phyloP scores from a whole-genome alignment of 2,888 invertebrate genomes.

The Drosophila cognata region DNA sequence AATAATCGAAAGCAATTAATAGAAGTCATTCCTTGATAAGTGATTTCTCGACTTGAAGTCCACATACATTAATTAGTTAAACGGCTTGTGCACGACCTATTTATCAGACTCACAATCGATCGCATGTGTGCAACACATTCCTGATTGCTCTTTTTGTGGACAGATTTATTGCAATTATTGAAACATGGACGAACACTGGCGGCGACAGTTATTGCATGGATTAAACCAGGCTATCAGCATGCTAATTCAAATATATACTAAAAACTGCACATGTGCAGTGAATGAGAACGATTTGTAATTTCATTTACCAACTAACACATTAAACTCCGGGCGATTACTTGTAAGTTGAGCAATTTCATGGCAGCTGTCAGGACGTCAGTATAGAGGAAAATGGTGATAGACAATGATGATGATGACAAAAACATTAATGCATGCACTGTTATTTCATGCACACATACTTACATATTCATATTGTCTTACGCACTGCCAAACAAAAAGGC shows the following conservation, averaged over 20 bases:
- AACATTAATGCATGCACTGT: constrained; percentile 4
- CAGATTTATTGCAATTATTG: background rate
- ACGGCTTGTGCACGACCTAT: background rate
- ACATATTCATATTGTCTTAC: background rate
- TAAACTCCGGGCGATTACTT: background rate
- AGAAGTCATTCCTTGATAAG: background rate
- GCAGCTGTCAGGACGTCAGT: background rate
- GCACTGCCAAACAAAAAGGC: constrained; percentile 1
- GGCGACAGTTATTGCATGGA: background rate
- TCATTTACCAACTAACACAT: background rate
- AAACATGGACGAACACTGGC: background rate
- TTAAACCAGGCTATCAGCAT: background rate
- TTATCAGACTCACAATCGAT: background rate
- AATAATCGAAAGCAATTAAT: background rate
- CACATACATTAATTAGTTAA: background rate
- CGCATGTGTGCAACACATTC: background rate
- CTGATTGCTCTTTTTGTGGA: background rate
- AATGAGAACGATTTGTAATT: background rate
- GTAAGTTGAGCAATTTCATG: background rate
- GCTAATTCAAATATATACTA: background rate
- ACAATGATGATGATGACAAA: constrained; percentile 4
- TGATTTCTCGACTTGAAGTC: background rate
- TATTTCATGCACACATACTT: background rate
- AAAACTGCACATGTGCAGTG: background rate
- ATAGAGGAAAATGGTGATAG: background rate